These are phyloP conservation scores for Phaedon cochleariae DNA, from an alignment of 2,888 invertebrate genomes.

Conservation along the genomic window DNA sequence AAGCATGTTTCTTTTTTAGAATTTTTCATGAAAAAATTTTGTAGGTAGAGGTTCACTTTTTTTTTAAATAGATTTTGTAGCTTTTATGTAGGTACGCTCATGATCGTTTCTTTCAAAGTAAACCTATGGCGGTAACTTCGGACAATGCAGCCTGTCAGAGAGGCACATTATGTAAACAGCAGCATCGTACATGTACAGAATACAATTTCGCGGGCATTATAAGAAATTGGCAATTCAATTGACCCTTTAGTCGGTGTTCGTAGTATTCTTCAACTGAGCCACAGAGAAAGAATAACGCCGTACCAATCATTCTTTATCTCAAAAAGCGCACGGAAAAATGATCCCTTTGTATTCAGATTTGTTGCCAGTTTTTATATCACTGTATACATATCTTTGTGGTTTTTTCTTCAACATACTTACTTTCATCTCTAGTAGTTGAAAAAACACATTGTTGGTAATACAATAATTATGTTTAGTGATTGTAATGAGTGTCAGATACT, in stretches of 20 bases:
- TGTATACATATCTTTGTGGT: conserved; percentile 22
- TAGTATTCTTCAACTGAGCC: conserved; percentile 43
- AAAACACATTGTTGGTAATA: not conserved
- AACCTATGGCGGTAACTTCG: conserved; percentile 32
- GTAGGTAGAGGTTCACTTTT: not conserved
- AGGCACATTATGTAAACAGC: conserved; percentile 55
- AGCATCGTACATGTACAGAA: conserved; percentile 54
- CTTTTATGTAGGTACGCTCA: not conserved
- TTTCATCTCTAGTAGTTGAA: not conserved
- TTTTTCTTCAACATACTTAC: conserved; percentile 28
- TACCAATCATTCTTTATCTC: conserved; percentile 52
- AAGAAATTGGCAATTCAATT: conserved; percentile 58
- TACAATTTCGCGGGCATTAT: conserved; percentile 54
- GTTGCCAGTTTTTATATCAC: conserved; percentile 14
- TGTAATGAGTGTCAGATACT: too few relatives aligned
- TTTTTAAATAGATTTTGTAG: too few relatives aligned
- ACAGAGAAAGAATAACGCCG: conserved; percentile 47
- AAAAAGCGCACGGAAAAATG: conserved; percentile 45
- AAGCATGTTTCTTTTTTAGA: too few relatives aligned
- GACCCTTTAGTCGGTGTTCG: conserved; percentile 49
- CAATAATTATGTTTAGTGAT: too few relatives aligned
- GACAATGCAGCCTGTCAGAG: conserved; percentile 46
- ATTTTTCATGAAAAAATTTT: too few relatives aligned
- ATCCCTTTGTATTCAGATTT: conserved; percentile 49
- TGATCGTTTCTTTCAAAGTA: conserved; percentile 29